Percentiles rank a stretch among this genome's conserved stretches.
phyloP scores from a whole-genome alignment of 2,888 invertebrate species.

The Saturnia japonica region DNA sequence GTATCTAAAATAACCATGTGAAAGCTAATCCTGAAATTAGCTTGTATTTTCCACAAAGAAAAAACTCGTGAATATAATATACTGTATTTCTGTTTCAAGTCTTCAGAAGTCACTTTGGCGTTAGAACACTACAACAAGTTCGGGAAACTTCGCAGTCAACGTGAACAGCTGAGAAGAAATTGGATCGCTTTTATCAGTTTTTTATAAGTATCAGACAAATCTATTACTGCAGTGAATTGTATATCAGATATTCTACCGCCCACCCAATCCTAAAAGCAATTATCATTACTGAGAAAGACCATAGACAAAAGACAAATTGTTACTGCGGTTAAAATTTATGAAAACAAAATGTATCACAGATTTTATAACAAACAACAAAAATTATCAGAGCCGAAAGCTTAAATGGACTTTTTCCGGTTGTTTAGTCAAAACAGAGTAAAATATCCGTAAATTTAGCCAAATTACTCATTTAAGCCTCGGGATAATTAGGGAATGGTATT shows the following conservation, averaged over 20 bases:
- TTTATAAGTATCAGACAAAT: no score
- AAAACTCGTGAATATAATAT: no score
- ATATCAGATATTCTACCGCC: not conserved
- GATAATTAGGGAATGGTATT: slow-evolving; percentile 21
- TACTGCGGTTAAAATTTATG: not conserved
- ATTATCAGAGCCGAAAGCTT: slow-evolving; percentile 14
- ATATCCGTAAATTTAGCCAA: slow-evolving; percentile 15
- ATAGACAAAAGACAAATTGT: not conserved
- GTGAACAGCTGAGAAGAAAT: no score
- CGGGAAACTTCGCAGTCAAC: no score
- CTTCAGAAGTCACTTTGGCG: no score
- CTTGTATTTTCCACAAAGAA: no score
- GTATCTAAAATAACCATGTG: no score
- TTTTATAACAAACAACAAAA: slow-evolving; percentile 4
- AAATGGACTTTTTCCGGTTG: slow-evolving; percentile 15
- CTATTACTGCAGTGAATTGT: no score
- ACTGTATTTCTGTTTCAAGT: no score
- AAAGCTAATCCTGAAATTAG: no score
- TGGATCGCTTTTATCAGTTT: no score
- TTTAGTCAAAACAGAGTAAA: slow-evolving; percentile 16
- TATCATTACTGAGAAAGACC: not conserved
- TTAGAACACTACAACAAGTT: no score
- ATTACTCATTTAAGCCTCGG: slow-evolving; percentile 19
- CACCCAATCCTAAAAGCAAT: not conserved
- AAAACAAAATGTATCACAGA: not conserved